These are phyloP conservation scores for Hypena proboscidalis DNA, from an alignment of 2,888 invertebrate genomes.

Conservation along the genomic window DNA sequence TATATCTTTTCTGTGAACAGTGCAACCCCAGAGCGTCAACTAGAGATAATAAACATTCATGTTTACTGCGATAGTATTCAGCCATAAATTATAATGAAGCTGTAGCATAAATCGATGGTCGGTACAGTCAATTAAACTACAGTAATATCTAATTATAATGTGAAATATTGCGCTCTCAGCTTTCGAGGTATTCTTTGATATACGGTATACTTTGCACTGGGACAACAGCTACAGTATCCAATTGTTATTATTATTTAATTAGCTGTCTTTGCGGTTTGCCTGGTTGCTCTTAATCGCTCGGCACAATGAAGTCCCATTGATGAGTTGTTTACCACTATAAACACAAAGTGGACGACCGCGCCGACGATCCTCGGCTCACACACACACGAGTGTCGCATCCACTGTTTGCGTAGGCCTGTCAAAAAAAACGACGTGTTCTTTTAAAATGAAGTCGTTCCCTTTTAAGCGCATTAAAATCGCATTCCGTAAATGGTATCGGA, in stretches of 20 bases:
- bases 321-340: slow-evolving; percentile 29
- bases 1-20: slow-evolving; percentile 61
- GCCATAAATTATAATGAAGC: slow-evolving; percentile 9
- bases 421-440: slow-evolving; percentile 63
- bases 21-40: not conserved
- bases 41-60: slow-evolving; percentile 10
- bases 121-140: too few species aligned
- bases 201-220: too few species aligned
- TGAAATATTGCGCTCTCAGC: too few species aligned
- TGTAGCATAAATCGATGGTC: not conserved
- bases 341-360: slow-evolving; percentile 7
- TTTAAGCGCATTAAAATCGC: slow-evolving; percentile 76
- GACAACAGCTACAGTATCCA: too few species aligned
- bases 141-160: too few species aligned
- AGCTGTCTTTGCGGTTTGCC: slow-evolving; percentile 39
- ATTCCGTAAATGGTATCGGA: slow-evolving; percentile 77
- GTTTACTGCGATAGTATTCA: slow-evolving; percentile 8
- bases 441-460: slow-evolving; percentile 68
- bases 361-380: slow-evolving; percentile 9
- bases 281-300: slow-evolving; percentile 11
- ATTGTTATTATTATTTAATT: slow-evolving; percentile 20
- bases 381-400: slow-evolving; percentile 17
- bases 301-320: slow-evolving; percentile 22
- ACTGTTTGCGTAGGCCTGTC: slow-evolving; percentile 45
- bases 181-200: too few species aligned